A percentile compares a stretch with the other conserved stretches of the same genome.
Conservation (phyloP, 1,140 invertebrate genomes). For the Plectrocnemia conspersa region DNA sequence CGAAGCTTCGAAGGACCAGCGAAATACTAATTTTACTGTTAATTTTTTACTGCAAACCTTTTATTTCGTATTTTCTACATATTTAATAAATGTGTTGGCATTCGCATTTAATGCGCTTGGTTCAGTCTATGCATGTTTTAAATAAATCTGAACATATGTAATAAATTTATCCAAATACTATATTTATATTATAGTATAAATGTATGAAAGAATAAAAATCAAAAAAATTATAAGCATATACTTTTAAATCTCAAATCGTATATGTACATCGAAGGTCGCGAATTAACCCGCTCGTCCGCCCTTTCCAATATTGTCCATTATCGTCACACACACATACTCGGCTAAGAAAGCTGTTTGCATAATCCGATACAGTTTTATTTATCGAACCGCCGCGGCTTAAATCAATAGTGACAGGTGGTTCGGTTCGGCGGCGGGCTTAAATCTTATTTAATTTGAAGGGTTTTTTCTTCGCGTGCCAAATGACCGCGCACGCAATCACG, state of each 20-base stretch:
- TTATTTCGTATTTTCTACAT: too few relatives aligned
- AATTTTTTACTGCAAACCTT: too few relatives aligned
- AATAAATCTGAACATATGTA: too few relatives aligned
- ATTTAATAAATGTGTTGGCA: too few relatives aligned
- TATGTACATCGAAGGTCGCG: neutral
- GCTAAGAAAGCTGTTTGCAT: constrained; percentile 2
- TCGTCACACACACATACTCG: neutral
- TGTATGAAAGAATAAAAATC: too few relatives aligned
- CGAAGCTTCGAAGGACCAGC: too few relatives aligned
- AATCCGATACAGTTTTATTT: neutral
- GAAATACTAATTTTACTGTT: too few relatives aligned
- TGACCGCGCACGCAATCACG: constrained; percentile 11
- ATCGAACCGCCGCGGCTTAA: constrained; percentile 8
- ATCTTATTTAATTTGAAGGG: constrained; percentile 25
- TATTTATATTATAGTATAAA: constrained; percentile 1
- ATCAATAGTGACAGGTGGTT: constrained; percentile 18
- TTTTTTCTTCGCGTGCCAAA: constrained; percentile 16
- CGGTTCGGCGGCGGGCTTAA: constrained; percentile 5
- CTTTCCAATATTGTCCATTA: neutral
- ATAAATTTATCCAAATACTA: neutral
- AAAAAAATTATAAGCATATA: neutral
- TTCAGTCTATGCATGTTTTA: too few relatives aligned
- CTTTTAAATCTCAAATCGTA: neutral
- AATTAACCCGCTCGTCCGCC: neutral
- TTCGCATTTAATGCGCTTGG: too few relatives aligned